phyloP scores from a whole-genome alignment of 2,113 vertebrate species.

The Brachyistius frenatus region DNA sequence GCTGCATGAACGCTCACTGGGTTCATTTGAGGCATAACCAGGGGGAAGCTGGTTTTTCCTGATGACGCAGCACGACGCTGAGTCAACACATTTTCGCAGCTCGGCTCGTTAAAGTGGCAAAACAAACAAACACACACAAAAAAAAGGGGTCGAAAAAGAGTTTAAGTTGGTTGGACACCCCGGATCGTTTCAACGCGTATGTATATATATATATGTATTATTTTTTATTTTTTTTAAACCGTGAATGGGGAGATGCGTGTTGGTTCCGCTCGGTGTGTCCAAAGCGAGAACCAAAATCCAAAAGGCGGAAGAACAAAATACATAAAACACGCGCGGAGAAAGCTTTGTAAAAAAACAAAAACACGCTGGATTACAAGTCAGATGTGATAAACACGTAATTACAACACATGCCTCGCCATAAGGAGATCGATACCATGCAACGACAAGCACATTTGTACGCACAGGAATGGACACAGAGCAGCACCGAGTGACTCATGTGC shows the following conservation, averaged over 20 bases:
- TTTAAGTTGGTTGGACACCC: no score
- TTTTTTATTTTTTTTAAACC: no score
- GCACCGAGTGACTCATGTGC: conserved; percentile 29
- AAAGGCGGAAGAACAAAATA: neutral
- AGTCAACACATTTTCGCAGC: conserved; percentile 68
- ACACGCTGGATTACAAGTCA: no score
- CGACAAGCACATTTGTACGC: conserved; percentile 50
- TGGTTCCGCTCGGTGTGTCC: no score
- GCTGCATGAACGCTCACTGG: conserved; percentile 42
- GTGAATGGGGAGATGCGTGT: no score
- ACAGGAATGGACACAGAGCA: conserved; percentile 53
- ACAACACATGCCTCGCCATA: neutral
- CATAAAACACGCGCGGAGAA: no score
- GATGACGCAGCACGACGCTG: conserved; percentile 79
- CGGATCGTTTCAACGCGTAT: no score
- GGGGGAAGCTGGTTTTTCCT: conserved; percentile 44
- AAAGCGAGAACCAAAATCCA: no score
- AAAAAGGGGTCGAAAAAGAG: neutral
- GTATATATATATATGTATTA: no score
- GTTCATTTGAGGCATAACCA: conserved; percentile 39
- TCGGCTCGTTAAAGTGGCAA: neutral
- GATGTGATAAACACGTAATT: no score
- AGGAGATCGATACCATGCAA: conserved; percentile 15
- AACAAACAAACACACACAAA: neutral
- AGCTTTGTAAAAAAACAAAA: neutral